These are phyloP conservation scores for Sula dactylatra DNA, from an alignment of 2,113 vertebrate species.

Conservation along the genomic window DNA sequence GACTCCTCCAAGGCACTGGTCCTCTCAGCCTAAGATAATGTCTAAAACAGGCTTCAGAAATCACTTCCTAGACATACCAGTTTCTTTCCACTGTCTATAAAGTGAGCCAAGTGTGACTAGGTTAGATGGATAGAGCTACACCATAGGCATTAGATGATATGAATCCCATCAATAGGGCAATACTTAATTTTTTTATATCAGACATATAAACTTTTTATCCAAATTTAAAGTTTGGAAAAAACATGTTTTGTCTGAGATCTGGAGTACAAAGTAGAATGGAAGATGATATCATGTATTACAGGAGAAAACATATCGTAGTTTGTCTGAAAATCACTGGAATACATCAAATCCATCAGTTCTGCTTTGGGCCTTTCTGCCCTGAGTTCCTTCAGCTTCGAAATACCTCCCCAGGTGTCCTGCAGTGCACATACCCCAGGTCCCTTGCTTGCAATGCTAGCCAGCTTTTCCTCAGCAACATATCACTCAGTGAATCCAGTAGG, in stretches of 20 bases:
- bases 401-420: neutral
- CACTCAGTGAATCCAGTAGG: neutral
- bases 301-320: neutral
- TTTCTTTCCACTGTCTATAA: neutral
- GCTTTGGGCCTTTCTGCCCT: neutral
- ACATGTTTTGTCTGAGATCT: neutral
- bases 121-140: neutral
- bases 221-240: neutral
- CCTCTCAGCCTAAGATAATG: neutral
- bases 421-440: neutral
- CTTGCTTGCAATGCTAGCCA: neutral
- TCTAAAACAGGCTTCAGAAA: neutral
- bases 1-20: neutral
- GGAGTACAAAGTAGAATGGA: neutral
- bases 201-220: neutral
- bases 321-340: neutral
- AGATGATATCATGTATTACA: neutral
- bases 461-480: slow-evolving; percentile 20
- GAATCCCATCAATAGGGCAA: neutral
- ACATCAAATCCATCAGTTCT: neutral
- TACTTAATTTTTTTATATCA: neutral
- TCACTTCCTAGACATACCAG: neutral
- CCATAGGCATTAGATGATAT: neutral
- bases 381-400: neutral
- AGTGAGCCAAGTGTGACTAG: neutral